Base-by-base conservation (phyloP, 2,888 invertebrate species). In the Eupeodes latifasciatus region DNA sequence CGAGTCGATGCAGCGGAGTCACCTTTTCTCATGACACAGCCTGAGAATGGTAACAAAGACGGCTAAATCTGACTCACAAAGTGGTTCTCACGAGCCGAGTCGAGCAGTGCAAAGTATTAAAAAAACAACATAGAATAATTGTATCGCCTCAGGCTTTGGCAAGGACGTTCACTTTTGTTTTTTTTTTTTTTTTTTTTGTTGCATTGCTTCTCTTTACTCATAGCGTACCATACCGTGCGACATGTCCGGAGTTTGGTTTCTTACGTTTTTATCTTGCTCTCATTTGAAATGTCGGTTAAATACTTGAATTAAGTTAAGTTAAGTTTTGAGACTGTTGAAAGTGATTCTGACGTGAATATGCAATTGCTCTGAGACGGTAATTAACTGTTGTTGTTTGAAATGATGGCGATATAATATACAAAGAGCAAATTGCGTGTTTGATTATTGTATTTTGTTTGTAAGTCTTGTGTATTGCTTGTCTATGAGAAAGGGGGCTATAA, bases 121-220 rank as follows among this genome's bases (percentile, higher is more conserved):
- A 66, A 66, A 27, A 66, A 49, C 14, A 59, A 67, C 27, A 40
- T 34, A 59, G 77, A 83, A 64, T 83, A 57, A 76, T 69, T 69
- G 61, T 78, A 75, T 36, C 75, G 80, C 84, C 84, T 66, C 74
- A 74, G 74, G 85, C 78, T 53, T 12, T 75, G 88, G 74, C 88
- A 88, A 88, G 88, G 88, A 88, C 88, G 88, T 88, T 88, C 69
- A 88, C 88, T 88, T 85, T 81, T 80, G 27, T 72, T 64, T 16
- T 67, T 6, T 2, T 59, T 88, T 85, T 81, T 80, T 1, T 72
- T 64, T 16, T 67, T 6, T 2, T 59, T 40, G 53, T 44, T 5
- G 27, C 53, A 69, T 40, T 9, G 9, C 40, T 40, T 27, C 27
- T 27, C 27, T 27, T 27, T 27, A 27, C 27, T 27, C 27, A 27